Evolutionary conservation across 2,888 invertebrate genomes (phyloP).

Genomic region (Mylabris sibirica): DNA sequence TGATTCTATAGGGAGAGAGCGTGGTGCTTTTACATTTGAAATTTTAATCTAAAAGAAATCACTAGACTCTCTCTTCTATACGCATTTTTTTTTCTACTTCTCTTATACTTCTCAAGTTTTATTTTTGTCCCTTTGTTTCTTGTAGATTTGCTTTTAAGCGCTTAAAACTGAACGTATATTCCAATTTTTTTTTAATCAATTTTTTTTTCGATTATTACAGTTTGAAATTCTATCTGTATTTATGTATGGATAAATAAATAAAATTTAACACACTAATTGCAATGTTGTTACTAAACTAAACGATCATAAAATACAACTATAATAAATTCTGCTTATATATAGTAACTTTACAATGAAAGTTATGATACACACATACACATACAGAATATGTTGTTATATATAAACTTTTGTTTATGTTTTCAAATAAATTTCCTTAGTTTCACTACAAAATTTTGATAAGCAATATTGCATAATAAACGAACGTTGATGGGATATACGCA

Average conservation of each 20-base stretch:
- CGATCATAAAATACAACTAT: neutral
- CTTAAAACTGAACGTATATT: neutral
- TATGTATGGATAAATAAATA: neutral
- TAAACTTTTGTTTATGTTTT: neutral
- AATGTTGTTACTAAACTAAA: neutral
- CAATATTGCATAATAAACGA: too few species aligned
- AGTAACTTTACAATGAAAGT: neutral
- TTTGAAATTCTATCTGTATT: neutral
- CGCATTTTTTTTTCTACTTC: too few species aligned
- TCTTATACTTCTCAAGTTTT: too few species aligned
- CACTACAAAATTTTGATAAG: neutral
- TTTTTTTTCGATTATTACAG: too few species aligned
- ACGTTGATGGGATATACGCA: too few species aligned
- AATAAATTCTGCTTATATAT: conserved; percentile 8
- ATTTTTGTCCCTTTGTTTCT: neutral
- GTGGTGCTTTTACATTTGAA: neutral
- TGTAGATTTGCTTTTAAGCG: neutral
- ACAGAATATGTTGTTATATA: neutral
- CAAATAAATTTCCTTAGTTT: neutral
- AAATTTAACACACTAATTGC: neutral
- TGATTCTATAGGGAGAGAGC: neutral
- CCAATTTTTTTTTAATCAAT: too few species aligned
- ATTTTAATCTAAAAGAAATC: neutral
- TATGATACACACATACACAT: neutral
- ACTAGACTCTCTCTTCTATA: neutral